Conservation (phyloP, 2,888 invertebrate species). For the Aporophyla nigra region DNA sequence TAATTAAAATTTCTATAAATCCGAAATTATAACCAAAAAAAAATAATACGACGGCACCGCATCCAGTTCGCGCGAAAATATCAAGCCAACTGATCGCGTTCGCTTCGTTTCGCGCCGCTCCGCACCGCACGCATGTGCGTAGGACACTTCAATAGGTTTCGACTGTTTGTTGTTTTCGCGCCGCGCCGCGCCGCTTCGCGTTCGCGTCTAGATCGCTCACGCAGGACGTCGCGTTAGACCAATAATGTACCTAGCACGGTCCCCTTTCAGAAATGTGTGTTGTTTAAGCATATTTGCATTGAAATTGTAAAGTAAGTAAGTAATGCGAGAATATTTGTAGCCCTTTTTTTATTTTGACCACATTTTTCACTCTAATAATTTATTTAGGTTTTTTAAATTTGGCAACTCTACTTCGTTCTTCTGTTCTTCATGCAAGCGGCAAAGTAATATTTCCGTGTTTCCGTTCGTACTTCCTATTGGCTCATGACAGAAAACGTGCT, state of each 20-base stretch:
- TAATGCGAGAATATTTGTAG: slow-evolving; percentile 33
- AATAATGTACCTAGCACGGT: not conserved
- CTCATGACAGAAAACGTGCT: fast-evolving
- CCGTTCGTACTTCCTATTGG: slow-evolving; percentile 50
- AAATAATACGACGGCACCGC: no score
- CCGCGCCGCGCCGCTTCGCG: no score
- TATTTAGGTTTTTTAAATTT: not conserved
- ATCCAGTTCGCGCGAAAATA: no score
- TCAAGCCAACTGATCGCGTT: no score
- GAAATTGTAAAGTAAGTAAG: not conserved
- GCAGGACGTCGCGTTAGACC: no score
- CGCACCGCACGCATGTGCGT: no score
- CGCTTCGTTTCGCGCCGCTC: no score
- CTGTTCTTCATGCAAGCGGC: slow-evolving; percentile 10
- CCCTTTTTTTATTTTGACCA: not conserved
- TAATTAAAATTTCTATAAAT: no score
- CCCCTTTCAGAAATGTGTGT: not conserved
- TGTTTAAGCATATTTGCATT: not conserved
- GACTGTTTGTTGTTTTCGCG: no score
- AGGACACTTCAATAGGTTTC: no score
- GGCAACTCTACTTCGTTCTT: slow-evolving; percentile 40
- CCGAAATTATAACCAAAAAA: no score
- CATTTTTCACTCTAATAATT: not conserved
- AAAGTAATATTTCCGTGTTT: not conserved
- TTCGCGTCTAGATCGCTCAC: no score